Evolutionary conservation across 2,113 vertebrate genomes (phyloP).

Genomic region (Octodon degus): DNA sequence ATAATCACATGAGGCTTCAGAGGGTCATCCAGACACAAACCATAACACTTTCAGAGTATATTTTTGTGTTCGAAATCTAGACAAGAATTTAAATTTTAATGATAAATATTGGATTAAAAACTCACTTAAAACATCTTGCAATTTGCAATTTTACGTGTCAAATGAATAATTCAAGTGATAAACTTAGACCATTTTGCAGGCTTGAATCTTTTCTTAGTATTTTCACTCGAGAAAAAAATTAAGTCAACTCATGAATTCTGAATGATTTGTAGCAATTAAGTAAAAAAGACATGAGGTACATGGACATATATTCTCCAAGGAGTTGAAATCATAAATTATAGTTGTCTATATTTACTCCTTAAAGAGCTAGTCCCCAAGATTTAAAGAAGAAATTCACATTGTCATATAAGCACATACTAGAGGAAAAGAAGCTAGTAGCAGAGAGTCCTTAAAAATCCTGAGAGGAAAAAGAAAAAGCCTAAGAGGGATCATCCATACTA

Average conservation of each 20-base stretch:
- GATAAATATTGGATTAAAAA: conserved; percentile 86
- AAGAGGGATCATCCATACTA: neutral
- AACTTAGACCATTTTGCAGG: conserved; percentile 74
- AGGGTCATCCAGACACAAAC: neutral
- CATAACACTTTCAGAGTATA: conserved; percentile 63
- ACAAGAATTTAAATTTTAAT: conserved; percentile 85
- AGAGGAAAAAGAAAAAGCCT: neutral
- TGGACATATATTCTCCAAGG: conserved; percentile 16
- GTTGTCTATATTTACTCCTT: conserved; percentile 27
- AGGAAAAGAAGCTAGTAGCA: neutral
- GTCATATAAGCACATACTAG: neutral
- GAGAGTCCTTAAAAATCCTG: conserved; percentile 4
- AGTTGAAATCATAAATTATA: conserved; percentile 58
- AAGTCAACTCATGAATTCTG: conserved; percentile 75
- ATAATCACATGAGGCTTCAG: neutral
- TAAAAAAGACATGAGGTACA: conserved; percentile 60
- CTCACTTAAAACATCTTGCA: conserved; percentile 83
- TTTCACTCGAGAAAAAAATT: conserved; percentile 64
- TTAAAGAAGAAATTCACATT: conserved; percentile 41
- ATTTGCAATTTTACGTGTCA: conserved; percentile 85
- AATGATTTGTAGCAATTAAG: conserved; percentile 72
- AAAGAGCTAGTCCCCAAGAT: neutral
- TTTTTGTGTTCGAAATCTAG: conserved; percentile 78
- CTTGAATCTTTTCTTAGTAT: conserved; percentile 71
- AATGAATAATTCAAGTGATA: conserved; percentile 84